phyloP scores from a whole-genome alignment of 2,797 vertebrate genomes.

The Sylvia borin region DNA sequence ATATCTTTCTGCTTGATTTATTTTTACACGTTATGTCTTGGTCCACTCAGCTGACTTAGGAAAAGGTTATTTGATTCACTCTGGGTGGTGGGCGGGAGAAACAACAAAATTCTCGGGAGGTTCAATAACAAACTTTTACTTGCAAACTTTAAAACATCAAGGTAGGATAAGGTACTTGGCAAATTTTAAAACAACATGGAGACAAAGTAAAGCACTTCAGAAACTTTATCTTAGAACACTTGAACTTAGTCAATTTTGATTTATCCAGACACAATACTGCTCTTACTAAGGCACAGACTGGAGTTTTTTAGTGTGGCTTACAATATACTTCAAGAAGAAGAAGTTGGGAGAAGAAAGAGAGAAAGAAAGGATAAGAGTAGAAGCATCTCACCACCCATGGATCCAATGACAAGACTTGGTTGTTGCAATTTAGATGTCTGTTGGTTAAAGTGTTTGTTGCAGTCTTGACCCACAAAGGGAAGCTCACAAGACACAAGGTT shows the following conservation, averaged over 20 bases:
- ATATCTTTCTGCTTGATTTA: background rate
- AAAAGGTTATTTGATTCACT: background rate
- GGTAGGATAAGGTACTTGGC: background rate
- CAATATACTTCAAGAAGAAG: background rate
- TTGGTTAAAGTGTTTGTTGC: background rate
- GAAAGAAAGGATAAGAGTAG: background rate
- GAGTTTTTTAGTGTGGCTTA: background rate
- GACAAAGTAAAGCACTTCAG: background rate
- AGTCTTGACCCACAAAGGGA: background rate
- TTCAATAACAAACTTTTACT: background rate
- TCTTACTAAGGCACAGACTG: background rate
- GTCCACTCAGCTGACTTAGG: background rate
- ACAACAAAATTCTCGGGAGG: background rate
- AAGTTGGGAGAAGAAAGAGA: background rate
- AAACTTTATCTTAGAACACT: background rate
- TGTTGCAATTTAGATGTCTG: background rate
- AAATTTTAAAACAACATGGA: background rate
- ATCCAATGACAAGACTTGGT: background rate
- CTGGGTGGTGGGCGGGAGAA: background rate
- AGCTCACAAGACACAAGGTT: background rate
- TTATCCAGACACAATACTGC: background rate
- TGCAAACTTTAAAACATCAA: background rate
- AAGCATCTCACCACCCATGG: background rate
- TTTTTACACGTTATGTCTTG: background rate
- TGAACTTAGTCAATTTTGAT: background rate